Percentiles rank a stretch among this genome's conserved stretches.
phyloP scores from a whole-genome alignment of 1,140 invertebrate genomes.

The Aplysia californica region DNA sequence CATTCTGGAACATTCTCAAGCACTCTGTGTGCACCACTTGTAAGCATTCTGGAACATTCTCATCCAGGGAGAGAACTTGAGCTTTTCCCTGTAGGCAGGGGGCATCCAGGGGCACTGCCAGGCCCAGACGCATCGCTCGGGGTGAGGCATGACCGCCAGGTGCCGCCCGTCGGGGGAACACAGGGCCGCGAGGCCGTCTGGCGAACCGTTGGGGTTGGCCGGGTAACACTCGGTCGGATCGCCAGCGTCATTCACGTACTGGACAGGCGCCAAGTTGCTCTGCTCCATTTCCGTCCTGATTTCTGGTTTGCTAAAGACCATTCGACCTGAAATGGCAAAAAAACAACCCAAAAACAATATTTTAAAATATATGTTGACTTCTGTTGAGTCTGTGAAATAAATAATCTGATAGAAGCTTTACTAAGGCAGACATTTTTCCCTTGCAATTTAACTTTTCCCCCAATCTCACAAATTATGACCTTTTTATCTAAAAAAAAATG shows the following conservation, averaged over 20 bases:
- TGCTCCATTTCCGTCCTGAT: slow-evolving; percentile 73
- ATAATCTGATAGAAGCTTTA: background rate
- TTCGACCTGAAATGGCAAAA: too few species aligned
- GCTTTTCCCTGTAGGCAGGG: slow-evolving; percentile 66
- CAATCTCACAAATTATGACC: too few species aligned
- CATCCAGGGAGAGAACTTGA: slow-evolving; percentile 85
- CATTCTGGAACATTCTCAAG: too few species aligned
- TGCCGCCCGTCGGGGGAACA: slow-evolving; percentile 91
- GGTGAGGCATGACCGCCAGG: slow-evolving; percentile 98
- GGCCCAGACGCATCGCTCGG: slow-evolving; percentile 77
- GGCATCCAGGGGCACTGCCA: slow-evolving; percentile 69
- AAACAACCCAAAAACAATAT: too few species aligned
- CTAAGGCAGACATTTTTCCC: background rate
- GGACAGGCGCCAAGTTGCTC: slow-evolving; percentile 78
- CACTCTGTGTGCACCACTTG: slow-evolving; percentile 77
- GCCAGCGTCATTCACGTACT: slow-evolving; percentile 86
- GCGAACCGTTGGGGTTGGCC: slow-evolving; percentile 93
- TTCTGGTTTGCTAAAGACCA: slow-evolving; percentile 70
- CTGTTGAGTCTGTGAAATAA: slow-evolving; percentile 59
- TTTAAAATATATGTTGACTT: too few species aligned
- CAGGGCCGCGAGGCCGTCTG: slow-evolving; percentile 82
- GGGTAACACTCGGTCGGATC: slow-evolving; percentile 85
- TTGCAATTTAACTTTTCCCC: background rate
- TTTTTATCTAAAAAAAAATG: too few species aligned
- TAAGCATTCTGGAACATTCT: slow-evolving; percentile 93